These are phyloP conservation scores for Drosophila ambigua DNA, from an alignment of 1,140 invertebrate species.

Conservation along the genomic window DNA sequence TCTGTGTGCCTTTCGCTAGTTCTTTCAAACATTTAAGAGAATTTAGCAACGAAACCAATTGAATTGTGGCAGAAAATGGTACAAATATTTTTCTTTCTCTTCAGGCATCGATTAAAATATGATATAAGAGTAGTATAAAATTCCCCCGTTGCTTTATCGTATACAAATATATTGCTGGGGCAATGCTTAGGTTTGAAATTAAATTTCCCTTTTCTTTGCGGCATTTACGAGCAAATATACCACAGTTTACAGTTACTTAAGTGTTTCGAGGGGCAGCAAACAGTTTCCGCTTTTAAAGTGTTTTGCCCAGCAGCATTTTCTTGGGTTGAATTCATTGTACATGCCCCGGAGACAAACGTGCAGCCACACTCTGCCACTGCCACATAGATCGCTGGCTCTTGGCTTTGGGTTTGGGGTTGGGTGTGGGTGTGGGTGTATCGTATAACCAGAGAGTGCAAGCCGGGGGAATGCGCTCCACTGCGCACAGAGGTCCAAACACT, in stretches of 20 bases:
- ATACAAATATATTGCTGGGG: too few species aligned
- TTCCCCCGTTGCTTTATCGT: too few species aligned
- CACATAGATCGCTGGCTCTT: constrained; percentile 14
- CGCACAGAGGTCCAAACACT: constrained; percentile 56
- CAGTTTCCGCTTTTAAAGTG: constrained; percentile 26
- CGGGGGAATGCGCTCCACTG: constrained; percentile 40
- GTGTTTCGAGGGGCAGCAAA: neutral
- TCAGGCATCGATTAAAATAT: too few species aligned
- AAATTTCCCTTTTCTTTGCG: too few species aligned
- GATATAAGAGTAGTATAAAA: too few species aligned
- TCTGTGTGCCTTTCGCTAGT: too few species aligned
- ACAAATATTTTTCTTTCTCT: too few species aligned
- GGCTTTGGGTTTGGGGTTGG: constrained; percentile 18
- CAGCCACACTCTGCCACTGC: constrained; percentile 18
- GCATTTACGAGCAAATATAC: too few species aligned
- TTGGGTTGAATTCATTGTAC: neutral
- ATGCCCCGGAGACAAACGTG: constrained; percentile 20
- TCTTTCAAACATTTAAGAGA: too few species aligned
- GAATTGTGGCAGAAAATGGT: too few species aligned
- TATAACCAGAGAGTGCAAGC: constrained; percentile 1
- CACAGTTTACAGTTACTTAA: constrained; percentile 26
- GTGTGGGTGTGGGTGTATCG: constrained; percentile 14
- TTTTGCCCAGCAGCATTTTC: constrained; percentile 3
- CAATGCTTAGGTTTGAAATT: too few species aligned
- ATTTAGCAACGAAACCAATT: too few species aligned